These are phyloP conservation scores for Standfussiana lucernea DNA, from an alignment of 2,888 invertebrate species.

Conservation along the genomic window DNA sequence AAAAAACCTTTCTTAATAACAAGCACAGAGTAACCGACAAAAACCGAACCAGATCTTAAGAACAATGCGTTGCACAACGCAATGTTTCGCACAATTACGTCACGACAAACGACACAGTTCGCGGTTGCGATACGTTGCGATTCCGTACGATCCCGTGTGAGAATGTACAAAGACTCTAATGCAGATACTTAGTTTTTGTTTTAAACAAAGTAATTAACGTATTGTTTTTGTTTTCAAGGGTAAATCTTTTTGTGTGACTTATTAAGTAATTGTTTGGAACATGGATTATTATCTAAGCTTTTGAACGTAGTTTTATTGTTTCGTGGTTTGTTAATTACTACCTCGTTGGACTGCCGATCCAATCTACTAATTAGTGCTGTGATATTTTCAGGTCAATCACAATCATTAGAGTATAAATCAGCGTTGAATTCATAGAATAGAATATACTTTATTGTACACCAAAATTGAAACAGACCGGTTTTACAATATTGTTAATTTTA, in stretches of 20 bases:
- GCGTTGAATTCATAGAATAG: too few species aligned
- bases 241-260: slow-evolving; percentile 56
- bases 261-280: slow-evolving; percentile 60
- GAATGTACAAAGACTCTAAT: slow-evolving; percentile 35
- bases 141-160: slow-evolving; percentile 66
- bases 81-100: slow-evolving; percentile 69
- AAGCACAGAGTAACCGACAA: slow-evolving; percentile 58
- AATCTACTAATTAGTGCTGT: slow-evolving; percentile 1
- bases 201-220: slow-evolving; percentile 54
- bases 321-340: slow-evolving; percentile 28
- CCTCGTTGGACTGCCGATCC: too few species aligned
- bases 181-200: slow-evolving; percentile 53
- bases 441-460: too few species aligned
- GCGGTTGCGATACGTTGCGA: slow-evolving; percentile 36
- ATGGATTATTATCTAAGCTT: slow-evolving; percentile 61
- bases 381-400: neutral
- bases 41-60: slow-evolving; percentile 67
- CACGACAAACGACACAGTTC: slow-evolving; percentile 56
- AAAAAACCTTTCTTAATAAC: slow-evolving; percentile 56
- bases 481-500: too few species aligned
- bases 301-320: slow-evolving; percentile 27
- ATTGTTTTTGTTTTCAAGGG: slow-evolving; percentile 67
- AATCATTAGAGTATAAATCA: too few species aligned
- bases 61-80: slow-evolving; percentile 70
- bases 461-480: too few species aligned